Percentiles rank a stretch among this genome's conserved stretches.
These are phyloP conservation scores for Pangasianodon gigas DNA, from an alignment of 2,113 vertebrate genomes.

Conservation along the genomic window DNA sequence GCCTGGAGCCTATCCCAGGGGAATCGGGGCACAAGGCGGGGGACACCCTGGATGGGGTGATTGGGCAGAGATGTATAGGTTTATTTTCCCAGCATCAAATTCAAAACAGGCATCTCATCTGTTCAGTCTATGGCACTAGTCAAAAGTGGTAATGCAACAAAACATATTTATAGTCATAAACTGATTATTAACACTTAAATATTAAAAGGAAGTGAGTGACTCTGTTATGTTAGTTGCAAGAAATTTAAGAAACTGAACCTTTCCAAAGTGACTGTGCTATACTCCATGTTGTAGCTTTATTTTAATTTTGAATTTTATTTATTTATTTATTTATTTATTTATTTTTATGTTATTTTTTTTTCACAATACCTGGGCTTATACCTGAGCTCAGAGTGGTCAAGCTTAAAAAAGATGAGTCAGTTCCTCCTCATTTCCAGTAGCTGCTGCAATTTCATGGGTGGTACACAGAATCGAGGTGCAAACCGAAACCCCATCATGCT, in stretches of 20 bases:
- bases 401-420: not conserved
- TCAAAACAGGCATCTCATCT: not conserved
- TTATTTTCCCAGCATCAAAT: not conserved
- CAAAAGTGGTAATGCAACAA: not conserved
- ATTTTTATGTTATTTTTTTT: not conserved
- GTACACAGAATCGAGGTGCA: constrained; percentile 17
- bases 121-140: not conserved
- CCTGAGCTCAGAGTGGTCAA: not conserved
- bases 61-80: not conserved
- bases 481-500: not conserved
- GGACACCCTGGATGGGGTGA: no score
- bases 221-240: not conserved
- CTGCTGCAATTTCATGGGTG: constrained; percentile 27
- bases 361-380: not conserved
- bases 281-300: not conserved
- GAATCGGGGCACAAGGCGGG: no score
- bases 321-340: not conserved
- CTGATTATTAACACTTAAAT: not conserved
- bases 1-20: no score
- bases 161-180: not conserved
- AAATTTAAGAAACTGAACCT: no score
- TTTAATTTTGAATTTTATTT: not conserved
- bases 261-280: not conserved
- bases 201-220: not conserved
- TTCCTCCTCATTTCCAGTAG: constrained; percentile 3